These are phyloP conservation scores for Parascotia fuliginaria DNA, from an alignment of 2,888 invertebrate species.

Conservation along the genomic window DNA sequence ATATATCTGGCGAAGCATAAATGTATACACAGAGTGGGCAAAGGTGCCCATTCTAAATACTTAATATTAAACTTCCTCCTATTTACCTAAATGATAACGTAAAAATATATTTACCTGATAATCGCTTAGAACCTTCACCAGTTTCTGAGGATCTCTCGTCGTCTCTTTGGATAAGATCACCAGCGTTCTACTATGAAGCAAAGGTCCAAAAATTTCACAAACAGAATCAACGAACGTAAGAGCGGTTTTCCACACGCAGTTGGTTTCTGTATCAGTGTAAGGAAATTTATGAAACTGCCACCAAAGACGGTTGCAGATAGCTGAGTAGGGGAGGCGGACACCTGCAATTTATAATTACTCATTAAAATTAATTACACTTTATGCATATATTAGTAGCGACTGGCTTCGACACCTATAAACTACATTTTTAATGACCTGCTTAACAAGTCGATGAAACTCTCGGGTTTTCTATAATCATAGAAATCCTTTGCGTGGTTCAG, in stretches of 20 bases:
- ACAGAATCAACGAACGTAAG: slow-evolving; percentile 96
- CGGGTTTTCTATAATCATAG: too few relatives aligned
- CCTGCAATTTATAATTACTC: slow-evolving; percentile 73
- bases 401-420: too few relatives aligned
- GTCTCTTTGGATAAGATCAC: slow-evolving; percentile 90
- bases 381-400: too few relatives aligned
- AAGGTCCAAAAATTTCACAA: slow-evolving; percentile 94
- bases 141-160: slow-evolving; percentile 91
- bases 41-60: too few relatives aligned
- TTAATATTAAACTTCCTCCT: too few relatives aligned
- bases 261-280: slow-evolving; percentile 87
- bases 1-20: too few relatives aligned
- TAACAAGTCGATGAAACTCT: too few relatives aligned
- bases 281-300: slow-evolving; percentile 96
- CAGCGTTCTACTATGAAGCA: slow-evolving; percentile 89
- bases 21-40: too few relatives aligned
- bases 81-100: not conserved
- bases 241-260: slow-evolving; percentile 95
- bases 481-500: too few relatives aligned
- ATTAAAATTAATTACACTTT: not conserved
- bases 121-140: slow-evolving; percentile 89
- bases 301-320: slow-evolving; percentile 92
- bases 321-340: slow-evolving; percentile 91
- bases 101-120: slow-evolving; percentile 84
- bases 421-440: too few relatives aligned